phyloP scores from a whole-genome alignment of 2,888 invertebrate genomes.

The Steinernema carpocapsae region DNA sequence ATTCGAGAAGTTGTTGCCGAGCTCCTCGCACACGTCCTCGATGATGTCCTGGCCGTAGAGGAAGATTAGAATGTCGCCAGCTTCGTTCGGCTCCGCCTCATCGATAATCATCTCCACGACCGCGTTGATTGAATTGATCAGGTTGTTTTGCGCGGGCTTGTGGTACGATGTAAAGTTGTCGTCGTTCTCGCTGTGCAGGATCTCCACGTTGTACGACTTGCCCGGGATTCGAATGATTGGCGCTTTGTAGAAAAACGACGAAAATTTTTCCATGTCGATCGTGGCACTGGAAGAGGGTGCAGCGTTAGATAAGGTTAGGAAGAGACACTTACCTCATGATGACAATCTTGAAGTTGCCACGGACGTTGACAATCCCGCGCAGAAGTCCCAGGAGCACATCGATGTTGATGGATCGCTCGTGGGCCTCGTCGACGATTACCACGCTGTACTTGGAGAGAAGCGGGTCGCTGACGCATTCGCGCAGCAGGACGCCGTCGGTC shows the following conservation, averaged over 20 bases:
- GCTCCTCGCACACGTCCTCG: conserved; percentile 5
- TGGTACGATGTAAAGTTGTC: conserved; percentile 86
- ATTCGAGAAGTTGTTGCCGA: not conserved
- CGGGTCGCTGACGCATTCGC: conserved; percentile 93
- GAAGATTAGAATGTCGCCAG: conserved; percentile 83
- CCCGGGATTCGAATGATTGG: conserved; percentile 96
- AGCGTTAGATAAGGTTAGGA: not conserved
- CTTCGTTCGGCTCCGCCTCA: conserved; percentile 81
- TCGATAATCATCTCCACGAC: conserved; percentile 75
- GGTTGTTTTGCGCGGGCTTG: conserved; percentile 92
- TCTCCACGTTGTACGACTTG: conserved; percentile 76
- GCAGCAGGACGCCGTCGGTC: conserved; percentile 90
- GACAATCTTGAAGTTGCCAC: conserved; percentile 70
- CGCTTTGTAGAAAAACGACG: conserved; percentile 42
- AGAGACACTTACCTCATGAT: conserved; percentile 70
- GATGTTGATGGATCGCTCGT: conserved; percentile 88
- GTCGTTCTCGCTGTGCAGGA: conserved; percentile 92
- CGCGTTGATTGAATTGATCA: conserved; percentile 78
- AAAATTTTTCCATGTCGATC: conserved; percentile 25
- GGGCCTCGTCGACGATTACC: conserved; percentile 74
- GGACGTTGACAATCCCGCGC: conserved; percentile 76
- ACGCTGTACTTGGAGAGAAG: conserved; percentile 80
- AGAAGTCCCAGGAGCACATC: conserved; percentile 90
- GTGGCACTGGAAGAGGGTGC: too few relatives aligned
- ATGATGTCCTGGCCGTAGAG: conserved; percentile 75